Base-by-base conservation (phyloP, 2,888 invertebrate genomes). In the Deroplatys truncata region DNA sequence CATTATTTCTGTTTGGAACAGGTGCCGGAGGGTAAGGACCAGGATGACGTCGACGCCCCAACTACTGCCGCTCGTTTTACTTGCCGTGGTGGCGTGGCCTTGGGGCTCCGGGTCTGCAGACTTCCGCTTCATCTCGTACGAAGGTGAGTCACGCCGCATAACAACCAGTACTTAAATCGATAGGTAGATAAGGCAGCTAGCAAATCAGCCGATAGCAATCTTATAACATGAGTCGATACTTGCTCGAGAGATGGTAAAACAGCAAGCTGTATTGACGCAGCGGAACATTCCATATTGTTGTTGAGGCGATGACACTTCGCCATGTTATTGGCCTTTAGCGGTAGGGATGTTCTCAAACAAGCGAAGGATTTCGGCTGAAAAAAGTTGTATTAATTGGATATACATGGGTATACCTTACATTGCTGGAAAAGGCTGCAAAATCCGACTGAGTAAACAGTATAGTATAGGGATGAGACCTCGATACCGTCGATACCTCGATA, bases 111-210 rank as follows among this genome's bases (percentile, higher is more conserved):
- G 91, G 91, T 91, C 91, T 90, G 90, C 90, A 88, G 92, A 92
- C 91, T 92, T 92, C 91, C 92, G 92, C 85, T 92, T 91, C 90
- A 92, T 92, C 87, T 92, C 92, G 31, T 92, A 92, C 90, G 92
- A 92, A 92, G 92, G 92, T 92, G 91, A 91, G 91, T 90, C 84
- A 87, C 56, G 56, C 56, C 56, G 56, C 56, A 72, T 72, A 72
- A 72, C 56, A 72, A 72, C 56, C 28, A 82, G 28, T 28, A 72
- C 29, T 28, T 88, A 35, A 20, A 31, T 88, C 43, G 16, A 82
- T 28, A 31, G 20, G 84, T 5, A 31, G 84, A 31, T 84, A 31
- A 84, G 84, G 29, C 28, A 85, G 29, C n/a, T 49, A 43, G 35
- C 85, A 49, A 49, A 31, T 84, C 28, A 31, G 85, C 85, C 85